These are phyloP conservation scores for Aselliscus stoliczkanus DNA, from an alignment of 2,797 vertebrate species.

Conservation along the genomic window DNA sequence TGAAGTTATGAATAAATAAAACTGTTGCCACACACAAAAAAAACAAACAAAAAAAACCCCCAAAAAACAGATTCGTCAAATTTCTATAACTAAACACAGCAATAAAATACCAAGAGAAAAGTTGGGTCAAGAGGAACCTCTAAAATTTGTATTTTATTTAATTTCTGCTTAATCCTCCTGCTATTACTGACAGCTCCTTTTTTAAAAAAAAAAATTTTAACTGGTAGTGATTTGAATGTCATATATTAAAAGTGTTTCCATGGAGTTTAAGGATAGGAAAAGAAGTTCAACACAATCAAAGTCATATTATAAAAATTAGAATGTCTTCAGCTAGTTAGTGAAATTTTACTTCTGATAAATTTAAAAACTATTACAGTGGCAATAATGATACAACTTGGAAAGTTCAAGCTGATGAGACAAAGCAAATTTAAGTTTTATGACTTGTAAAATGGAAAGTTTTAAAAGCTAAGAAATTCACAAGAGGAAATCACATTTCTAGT, in stretches of 20 bases:
- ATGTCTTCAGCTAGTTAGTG: neutral
- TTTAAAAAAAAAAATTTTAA: neutral
- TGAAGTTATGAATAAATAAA: neutral
- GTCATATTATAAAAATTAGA: neutral
- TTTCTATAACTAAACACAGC: neutral
- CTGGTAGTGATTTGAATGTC: neutral
- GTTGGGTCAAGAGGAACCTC: neutral
- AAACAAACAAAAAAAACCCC: neutral
- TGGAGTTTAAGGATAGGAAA: neutral
- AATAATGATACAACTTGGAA: slow-evolving; percentile 7
- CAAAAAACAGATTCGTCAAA: neutral
- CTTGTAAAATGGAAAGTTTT: neutral
- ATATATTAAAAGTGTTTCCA: neutral
- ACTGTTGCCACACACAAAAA: neutral
- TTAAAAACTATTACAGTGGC: neutral
- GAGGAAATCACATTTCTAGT: neutral
- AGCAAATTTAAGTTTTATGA: neutral
- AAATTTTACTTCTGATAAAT: slow-evolving; percentile 13
- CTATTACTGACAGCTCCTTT: neutral
- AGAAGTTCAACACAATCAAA: neutral
- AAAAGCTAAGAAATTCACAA: neutral
- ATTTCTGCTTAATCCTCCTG: neutral
- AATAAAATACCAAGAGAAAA: neutral
- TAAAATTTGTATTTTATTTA: slow-evolving; percentile 27
- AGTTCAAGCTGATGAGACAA: neutral